A percentile compares a stretch with the other conserved stretches of the same genome.
phyloP scores from a whole-genome alignment of 2,888 invertebrate genomes.

The Sesamia inferens region DNA sequence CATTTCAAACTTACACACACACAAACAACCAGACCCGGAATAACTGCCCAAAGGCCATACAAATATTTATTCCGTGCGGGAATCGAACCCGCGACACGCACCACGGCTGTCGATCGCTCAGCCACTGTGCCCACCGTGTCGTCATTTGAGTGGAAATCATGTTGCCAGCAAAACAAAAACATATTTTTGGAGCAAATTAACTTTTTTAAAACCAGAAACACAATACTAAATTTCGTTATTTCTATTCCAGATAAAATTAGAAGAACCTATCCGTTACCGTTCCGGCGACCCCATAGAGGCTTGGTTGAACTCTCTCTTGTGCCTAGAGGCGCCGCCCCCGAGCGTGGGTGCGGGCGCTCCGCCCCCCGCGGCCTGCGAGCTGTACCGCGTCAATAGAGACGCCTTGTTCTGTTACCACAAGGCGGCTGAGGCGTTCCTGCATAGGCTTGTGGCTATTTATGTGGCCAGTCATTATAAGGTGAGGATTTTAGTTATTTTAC shows the following conservation, averaged over 20 bases:
- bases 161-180: not conserved
- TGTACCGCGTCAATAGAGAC: conserved; percentile 96
- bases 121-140: too few relatives aligned
- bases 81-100: too few relatives aligned
- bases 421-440: conserved; percentile 97
- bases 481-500: conserved; percentile 39
- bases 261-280: conserved; percentile 98
- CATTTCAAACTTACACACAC: too few relatives aligned
- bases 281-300: conserved; percentile 95
- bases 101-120: too few relatives aligned
- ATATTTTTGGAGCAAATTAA: not conserved
- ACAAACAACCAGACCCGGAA: too few relatives aligned
- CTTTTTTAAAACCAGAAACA: too few relatives aligned
- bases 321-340: conserved; percentile 95
- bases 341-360: conserved; percentile 95
- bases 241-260: conserved; percentile 92
- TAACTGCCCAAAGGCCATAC: too few relatives aligned
- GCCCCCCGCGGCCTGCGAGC: conserved; percentile 96
- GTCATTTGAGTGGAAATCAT: not conserved
- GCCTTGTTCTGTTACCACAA: conserved; percentile 99
- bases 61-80: too few relatives aligned
- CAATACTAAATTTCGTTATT: too few relatives aligned
- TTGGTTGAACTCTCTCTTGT: conserved; percentile 97
- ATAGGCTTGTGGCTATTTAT: conserved; percentile 97
- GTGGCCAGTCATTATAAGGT: conserved; percentile 99